These are phyloP conservation scores for Cylindroiulus punctatus DNA, from an alignment of 2,888 invertebrate genomes.

Conservation along the genomic window DNA sequence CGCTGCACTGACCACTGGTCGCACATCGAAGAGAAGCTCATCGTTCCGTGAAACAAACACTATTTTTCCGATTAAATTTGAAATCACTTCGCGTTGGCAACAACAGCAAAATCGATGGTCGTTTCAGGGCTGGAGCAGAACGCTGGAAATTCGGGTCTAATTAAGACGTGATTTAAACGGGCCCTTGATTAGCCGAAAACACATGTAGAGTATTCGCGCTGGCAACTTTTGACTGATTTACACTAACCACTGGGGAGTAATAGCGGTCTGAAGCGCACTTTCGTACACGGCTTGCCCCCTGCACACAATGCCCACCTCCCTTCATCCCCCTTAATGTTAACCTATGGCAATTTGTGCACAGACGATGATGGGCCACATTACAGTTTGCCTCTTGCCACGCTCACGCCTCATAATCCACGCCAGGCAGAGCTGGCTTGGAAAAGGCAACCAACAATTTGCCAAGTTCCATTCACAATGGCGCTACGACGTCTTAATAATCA, in stretches of 20 bases:
- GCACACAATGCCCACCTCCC: background rate
- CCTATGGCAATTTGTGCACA: slow-evolving; percentile 35
- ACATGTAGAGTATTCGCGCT: slow-evolving; percentile 9
- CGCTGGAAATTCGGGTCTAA: slow-evolving; percentile 24
- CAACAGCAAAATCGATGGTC: background rate
- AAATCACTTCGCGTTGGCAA: background rate
- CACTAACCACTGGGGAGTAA: slow-evolving; percentile 46
- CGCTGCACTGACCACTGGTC: too few species aligned
- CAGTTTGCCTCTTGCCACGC: background rate
- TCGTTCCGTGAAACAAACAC: too few species aligned
- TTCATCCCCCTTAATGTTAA: slow-evolving; percentile 38
- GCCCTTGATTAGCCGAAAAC: slow-evolving; percentile 17
- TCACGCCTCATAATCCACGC: slow-evolving; percentile 41
- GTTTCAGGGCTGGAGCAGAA: background rate
- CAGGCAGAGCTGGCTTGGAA: slow-evolving; percentile 8
- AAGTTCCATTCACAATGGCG: slow-evolving; percentile 21
- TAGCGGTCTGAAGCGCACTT: slow-evolving; percentile 42
- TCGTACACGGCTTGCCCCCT: background rate
- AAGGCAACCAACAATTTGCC: slow-evolving; percentile 35
- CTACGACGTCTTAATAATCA: slow-evolving; percentile 50
- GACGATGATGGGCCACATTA: slow-evolving; percentile 24
- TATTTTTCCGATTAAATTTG: too few species aligned
- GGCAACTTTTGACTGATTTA: slow-evolving; percentile 47
- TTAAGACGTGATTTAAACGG: slow-evolving; percentile 35
- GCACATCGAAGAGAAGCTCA: too few species aligned